Base-by-base conservation (phyloP, 2,113 vertebrate genomes). In the Hypomesus transpacificus region DNA sequence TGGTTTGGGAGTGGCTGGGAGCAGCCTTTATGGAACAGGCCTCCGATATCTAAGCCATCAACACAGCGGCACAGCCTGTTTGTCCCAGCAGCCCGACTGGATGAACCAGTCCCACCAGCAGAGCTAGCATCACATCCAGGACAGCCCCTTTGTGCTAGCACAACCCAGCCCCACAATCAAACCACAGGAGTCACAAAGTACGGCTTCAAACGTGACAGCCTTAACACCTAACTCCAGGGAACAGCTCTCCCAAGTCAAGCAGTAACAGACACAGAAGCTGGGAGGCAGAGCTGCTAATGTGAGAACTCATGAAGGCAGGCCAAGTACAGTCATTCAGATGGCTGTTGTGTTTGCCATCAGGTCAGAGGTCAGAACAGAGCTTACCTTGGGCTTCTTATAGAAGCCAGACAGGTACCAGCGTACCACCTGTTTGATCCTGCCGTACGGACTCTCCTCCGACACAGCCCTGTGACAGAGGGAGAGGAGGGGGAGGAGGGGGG, bases 351-450 rank as follows among this genome's bases (percentile, higher is more conserved):
- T 20, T 28, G 62, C 24, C 24, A 26, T n/a, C 18, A 2, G 20
- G 28, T 16, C 28, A 60, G 20, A 8, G 28, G 22, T 0, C 2
- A 22, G 26, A 73, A 28, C 2, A n/a, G 4, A 28, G 31, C 86
- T 92, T 82, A 96, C 96, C 94, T 96, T 97, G 76, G 96, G 96
- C 84, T 98, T 98, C 87, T 95, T 96, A 86, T 96, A 97, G 91
- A 98, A 98, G 78, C 96, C 96, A 0, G 96, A 98, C 82, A 98
- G 86, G 80, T 98, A 98, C 96, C 96, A 98, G 46, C 87, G 90
- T 74, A 98, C 77, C 50, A 98, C 94, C 51, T 94, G 95, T 85
- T 97, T 96, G 50, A 98, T 94, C 56, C 95, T 93, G 70, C 88
- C 76, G 75, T 95, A 98, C 0, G 95, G 86, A 60, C 92, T 91